Evolutionary conservation across 2,113 vertebrate species (phyloP), one percentile per base, ranked within the genome.

Genomic region (Coryphaenoides rupestris): DNA sequence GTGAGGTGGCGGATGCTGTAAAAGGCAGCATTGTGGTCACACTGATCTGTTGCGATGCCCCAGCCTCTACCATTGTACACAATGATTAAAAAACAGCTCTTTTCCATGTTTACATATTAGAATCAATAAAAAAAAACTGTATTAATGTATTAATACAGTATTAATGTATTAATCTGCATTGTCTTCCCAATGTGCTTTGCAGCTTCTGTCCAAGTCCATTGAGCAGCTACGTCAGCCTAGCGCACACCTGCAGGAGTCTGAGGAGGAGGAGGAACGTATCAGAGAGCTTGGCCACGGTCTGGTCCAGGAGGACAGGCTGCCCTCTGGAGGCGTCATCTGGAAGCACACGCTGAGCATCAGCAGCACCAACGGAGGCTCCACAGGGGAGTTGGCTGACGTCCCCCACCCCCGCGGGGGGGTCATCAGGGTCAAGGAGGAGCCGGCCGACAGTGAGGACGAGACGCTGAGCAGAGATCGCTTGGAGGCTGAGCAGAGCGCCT

Each of bases 121-220:
- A 33, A 33, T 33, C 28, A 5, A 12, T 40, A 2, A 40, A 33
- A 9, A 40, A 40, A 40, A n/a, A n/a, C n/a, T n/a, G n/a, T n/a
- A n/a, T n/a, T n/a, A n/a, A n/a, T n/a, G n/a, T n/a, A n/a, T n/a
- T n/a, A n/a, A n/a, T n/a, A n/a, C 33, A 12, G 33, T 40, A 40
- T 6, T n/a, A 7, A 40, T 40, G 33, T 40, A 40, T 40, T 10
- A 2, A 40, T 40, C 7, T 40, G 33, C 56, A 26, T 21, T 21
- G 50, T 22, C 16, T 26, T 24, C 16, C 40, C 33, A 58, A 61
- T 79, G 62, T 84, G 71, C 79, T 77, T 68, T 67, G 54, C 92
- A 99, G 97, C 93, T 98, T 89, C 92, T 99, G 65, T 99, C 95
- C 54, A 95, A 96, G 88, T 96, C 97, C 81, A 98, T 96, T 40